Base-by-base conservation (phyloP, 53 echinoderm and acorn worm species). In the Stichopus horrens region DNA sequence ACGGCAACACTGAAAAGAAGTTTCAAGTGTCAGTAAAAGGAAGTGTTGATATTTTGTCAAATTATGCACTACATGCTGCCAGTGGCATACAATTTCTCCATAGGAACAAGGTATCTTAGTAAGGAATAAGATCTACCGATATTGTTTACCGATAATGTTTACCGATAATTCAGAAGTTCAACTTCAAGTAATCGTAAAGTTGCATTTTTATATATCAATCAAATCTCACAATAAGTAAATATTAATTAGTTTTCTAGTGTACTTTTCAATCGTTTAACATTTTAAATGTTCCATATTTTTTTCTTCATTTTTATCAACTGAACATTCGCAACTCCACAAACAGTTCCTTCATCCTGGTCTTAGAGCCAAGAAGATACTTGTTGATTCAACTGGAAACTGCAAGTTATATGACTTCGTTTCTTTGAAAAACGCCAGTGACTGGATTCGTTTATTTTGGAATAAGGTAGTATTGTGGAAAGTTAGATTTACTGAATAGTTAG, bases 321-420 rank as follows among this genome's bases (percentile, higher is more conserved):
- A 37, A 37, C 37, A 37, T 37, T 37, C 37, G n/a, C 37, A 37
- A 37, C 37, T 37, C 2, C 37, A 37, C 37, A 37, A 3, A 54
- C 56, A 79, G 79, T 79, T 79, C 37, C 11, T 79, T 0, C 54
- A 54, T 37, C 79, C 79, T 11, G 79, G 79, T 55, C 79, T 79
- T 54, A 53, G 79, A 4, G 16, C 54, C 19, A 56, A 79, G 57
- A 79, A 79, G 11, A 54, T 79, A 7, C 19, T 79, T 8, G n/a
- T 79, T 7, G 79, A 79, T 79, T 5, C 21, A 23, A n/a, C 79
- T 4, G 79, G 79, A 7, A 54, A 37, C 5, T 79, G 79, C 79
- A 79, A 79, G 16, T 56, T 79, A 7, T 79, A 79, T 54, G 79
- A 79, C 57, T 55, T 79, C 16, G 79, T 79, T 16, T 79, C 79